Evolutionary conservation across 1,140 invertebrate genomes (phyloP), one percentile per base, ranked within the genome.

Genomic region (Eciton burchellii): DNA sequence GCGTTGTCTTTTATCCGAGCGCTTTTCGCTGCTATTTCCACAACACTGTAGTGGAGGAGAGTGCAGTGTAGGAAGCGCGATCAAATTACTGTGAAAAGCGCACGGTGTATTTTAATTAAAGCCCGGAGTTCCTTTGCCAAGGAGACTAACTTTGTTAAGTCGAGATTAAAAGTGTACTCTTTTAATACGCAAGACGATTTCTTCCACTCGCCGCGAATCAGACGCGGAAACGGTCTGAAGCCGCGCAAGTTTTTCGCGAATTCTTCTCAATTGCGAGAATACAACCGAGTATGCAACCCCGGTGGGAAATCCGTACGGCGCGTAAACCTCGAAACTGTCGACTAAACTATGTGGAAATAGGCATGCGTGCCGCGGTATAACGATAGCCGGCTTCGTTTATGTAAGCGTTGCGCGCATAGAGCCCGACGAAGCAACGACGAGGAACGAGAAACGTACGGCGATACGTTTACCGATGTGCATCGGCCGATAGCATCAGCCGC

Each of bases 401-500:
- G 68, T 72, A 82, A 85, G 45, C 82, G 62, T n/a, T 54, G 72
- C 57, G 72, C 57, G 60, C 63, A 29, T 43, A 65, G 65, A 49
- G 49, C 16, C 21, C 60, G 60, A 49, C 35, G 49, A 77, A 6
- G 49, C 57, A 47, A 41, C 45, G 63, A 35, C 12, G 65, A 19
- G 57, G 85, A 79, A 79, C 63, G 62, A 29, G 47, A 79, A 52
- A 45, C 12, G 54, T 56, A 68, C 71, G 56, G 43, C 57, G 79
- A 70, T 85, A 71, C 79, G 62, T 85, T n/a, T 85, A 72, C 84
- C 29, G 79, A 85, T 86, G 71, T 70, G 24, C 43, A 49, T 77
- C 57, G 56, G 45, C 19, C 41, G 85, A 86, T 86, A 86, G 49
- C 49, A 82, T 85, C 85, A 49, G 56, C 47, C 71, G 79, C 77